These are phyloP conservation scores for Eucidaris tribuloides DNA, from an alignment of 35 echinoderm and acorn worm species.

Conservation along the genomic window DNA sequence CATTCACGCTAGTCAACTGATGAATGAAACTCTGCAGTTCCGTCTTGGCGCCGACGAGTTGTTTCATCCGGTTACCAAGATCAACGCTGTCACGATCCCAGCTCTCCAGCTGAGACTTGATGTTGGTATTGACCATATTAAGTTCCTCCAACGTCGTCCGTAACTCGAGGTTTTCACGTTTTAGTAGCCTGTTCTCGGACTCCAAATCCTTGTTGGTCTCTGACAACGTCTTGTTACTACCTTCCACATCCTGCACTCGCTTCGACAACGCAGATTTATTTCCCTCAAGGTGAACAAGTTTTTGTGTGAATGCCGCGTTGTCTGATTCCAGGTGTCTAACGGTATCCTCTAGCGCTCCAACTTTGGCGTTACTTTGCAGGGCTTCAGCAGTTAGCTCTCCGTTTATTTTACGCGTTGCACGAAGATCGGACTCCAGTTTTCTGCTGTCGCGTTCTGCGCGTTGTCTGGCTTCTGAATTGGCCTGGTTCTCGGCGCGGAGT, in stretches of 20 bases:
- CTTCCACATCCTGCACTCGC: slow-evolving; percentile 27
- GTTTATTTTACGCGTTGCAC: background rate
- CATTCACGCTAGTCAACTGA: slow-evolving; percentile 61
- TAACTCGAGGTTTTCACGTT: slow-evolving; percentile 46
- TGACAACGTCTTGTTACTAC: background rate
- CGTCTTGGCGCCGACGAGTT: slow-evolving; percentile 50
- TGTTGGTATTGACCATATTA: slow-evolving; percentile 43
- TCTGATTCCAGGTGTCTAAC: slow-evolving; percentile 27
- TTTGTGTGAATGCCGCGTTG: slow-evolving; percentile 29
- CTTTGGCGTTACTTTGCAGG: slow-evolving; percentile 10
- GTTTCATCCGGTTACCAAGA: slow-evolving; percentile 49
- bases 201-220: slow-evolving; percentile 11
- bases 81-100: slow-evolving; percentile 54
- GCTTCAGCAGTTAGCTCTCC: slow-evolving; percentile 5
- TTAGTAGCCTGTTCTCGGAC: slow-evolving; percentile 2
- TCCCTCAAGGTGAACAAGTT: slow-evolving; percentile 25
- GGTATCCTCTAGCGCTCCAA: slow-evolving; percentile 27
- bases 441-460: slow-evolving; percentile 35
- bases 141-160: slow-evolving; percentile 45
- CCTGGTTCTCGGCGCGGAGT: slow-evolving; percentile 56
- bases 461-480: slow-evolving; percentile 47
- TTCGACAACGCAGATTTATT: slow-evolving; percentile 1
- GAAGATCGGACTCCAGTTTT: slow-evolving; percentile 34
- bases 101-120: slow-evolving; percentile 34
- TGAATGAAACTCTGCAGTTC: slow-evolving; percentile 68